Conservation (phyloP, 2,113 vertebrate species). For the Collichthys lucidus region DNA sequence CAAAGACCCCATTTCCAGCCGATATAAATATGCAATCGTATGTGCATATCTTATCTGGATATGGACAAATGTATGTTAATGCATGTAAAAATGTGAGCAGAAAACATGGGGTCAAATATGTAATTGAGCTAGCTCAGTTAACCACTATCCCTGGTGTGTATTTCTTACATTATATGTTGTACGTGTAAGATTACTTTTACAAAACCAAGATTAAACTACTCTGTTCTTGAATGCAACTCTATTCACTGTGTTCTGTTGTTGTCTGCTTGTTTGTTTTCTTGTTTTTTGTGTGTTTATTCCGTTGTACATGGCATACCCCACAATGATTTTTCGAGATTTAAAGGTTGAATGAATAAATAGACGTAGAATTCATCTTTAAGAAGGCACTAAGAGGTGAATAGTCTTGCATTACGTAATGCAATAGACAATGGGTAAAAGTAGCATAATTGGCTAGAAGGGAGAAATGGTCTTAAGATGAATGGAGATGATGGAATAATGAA, state of each 20-base stretch:
- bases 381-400: constrained; percentile 25
- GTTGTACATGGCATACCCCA: too few relatives aligned
- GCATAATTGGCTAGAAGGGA: not conserved
- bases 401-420: not conserved
- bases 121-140: not conserved
- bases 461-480: constrained; percentile 15
- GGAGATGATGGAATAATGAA: constrained; percentile 16
- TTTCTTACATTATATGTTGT: not conserved
- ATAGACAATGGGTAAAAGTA: not conserved
- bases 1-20: not conserved
- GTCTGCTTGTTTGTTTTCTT: too few relatives aligned
- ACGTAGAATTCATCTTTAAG: not conserved
- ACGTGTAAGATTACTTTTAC: not conserved
- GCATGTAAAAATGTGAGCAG: not conserved
- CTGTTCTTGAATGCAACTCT: too few relatives aligned
- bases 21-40: not conserved
- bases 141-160: not conserved
- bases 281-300: too few relatives aligned
- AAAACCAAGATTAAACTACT: too few relatives aligned
- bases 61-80: not conserved
- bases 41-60: not conserved
- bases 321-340: too few relatives aligned
- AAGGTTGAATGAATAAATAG: too few relatives aligned
- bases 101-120: not conserved
- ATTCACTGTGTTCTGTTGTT: too few relatives aligned